A percentile compares a stretch with the other conserved stretches of the same genome.
These are phyloP conservation scores for Melanotaenia duboulayi DNA, from an alignment of 2,113 vertebrate genomes.

Conservation along the genomic window DNA sequence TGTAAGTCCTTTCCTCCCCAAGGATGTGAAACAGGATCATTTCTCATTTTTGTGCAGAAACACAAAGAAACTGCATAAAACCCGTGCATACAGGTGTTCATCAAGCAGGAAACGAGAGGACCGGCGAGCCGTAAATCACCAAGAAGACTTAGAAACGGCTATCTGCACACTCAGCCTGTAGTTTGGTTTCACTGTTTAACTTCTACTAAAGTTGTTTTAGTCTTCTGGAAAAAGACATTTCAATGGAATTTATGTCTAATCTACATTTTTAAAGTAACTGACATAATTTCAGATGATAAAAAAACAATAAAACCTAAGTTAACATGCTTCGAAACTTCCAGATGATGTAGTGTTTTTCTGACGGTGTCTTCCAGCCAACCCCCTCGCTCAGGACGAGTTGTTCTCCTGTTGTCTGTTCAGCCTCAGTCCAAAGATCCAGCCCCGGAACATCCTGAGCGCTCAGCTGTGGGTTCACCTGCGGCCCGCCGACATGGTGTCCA, in stretches of 20 bases:
- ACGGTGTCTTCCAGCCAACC: slow-evolving; percentile 83
- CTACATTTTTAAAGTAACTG: no score
- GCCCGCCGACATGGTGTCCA: slow-evolving; percentile 88
- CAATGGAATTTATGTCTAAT: no score
- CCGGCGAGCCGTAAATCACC: no score
- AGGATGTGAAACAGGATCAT: neutral
- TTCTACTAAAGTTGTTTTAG: no score
- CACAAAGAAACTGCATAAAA: neutral
- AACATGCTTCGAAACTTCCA: no score
- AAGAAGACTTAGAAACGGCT: neutral
- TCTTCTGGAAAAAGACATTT: no score
- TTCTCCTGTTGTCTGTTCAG: slow-evolving; percentile 97
- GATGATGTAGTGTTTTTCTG: no score
- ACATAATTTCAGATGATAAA: no score
- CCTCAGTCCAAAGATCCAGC: slow-evolving; percentile 95
- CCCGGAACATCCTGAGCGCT: slow-evolving; percentile 93
- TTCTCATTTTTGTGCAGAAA: slow-evolving; percentile 6
- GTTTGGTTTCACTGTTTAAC: neutral
- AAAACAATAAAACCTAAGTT: no score
- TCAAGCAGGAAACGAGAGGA: neutral
- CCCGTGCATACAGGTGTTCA: slow-evolving; percentile 21
- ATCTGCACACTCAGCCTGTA: no score
- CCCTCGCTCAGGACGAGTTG: slow-evolving; percentile 86
- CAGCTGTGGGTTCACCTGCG: slow-evolving; percentile 98
- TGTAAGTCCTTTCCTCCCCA: slow-evolving; percentile 72